Percentiles rank a stretch among this genome's conserved stretches.
These are phyloP conservation scores for Drosophila yooni DNA, from an alignment of 2,888 invertebrate species.

Conservation along the genomic window DNA sequence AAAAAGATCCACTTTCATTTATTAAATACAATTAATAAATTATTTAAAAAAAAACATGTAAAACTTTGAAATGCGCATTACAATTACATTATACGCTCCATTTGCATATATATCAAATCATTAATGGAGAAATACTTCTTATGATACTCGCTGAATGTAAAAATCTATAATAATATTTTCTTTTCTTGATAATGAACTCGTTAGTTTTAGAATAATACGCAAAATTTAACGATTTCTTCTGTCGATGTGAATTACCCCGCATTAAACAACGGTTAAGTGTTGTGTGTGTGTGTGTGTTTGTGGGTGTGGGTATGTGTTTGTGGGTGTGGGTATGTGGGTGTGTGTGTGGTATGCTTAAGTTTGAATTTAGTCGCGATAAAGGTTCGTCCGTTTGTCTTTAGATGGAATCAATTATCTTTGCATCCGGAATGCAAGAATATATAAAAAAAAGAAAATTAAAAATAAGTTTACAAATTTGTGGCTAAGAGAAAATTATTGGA, in stretches of 20 bases:
- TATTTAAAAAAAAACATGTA: constrained; percentile 72
- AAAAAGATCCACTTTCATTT: constrained; percentile 65
- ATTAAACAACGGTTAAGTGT: constrained; percentile 28
- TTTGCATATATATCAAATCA: constrained; percentile 46
- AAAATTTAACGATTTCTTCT: constrained; percentile 25
- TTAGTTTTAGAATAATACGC: constrained; percentile 73
- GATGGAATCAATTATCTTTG: constrained; percentile 49
- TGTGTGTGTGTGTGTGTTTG: constrained; percentile 11
- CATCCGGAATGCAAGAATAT: constrained; percentile 43
- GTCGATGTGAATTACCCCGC: constrained; percentile 36
- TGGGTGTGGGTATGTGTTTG: neutral
- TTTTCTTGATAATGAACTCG: constrained; percentile 28
- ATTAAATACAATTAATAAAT: constrained; percentile 76
- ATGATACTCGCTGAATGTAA: constrained; percentile 40
- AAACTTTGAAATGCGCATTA: constrained; percentile 78
- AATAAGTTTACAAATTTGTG: constrained; percentile 25
- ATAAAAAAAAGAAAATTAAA: constrained; percentile 6
- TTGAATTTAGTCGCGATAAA: constrained; percentile 31
- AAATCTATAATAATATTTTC: constrained; percentile 1
- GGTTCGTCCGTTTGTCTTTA: constrained; percentile 52
- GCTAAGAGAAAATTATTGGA: constrained; percentile 33
- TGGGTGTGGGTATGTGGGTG: neutral
- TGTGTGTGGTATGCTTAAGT: constrained; percentile 23
- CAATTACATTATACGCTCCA: constrained; percentile 54
- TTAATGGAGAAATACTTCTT: constrained; percentile 76